Conservation (phyloP, 2,797 vertebrate genomes). For the Botia kubotai region DNA sequence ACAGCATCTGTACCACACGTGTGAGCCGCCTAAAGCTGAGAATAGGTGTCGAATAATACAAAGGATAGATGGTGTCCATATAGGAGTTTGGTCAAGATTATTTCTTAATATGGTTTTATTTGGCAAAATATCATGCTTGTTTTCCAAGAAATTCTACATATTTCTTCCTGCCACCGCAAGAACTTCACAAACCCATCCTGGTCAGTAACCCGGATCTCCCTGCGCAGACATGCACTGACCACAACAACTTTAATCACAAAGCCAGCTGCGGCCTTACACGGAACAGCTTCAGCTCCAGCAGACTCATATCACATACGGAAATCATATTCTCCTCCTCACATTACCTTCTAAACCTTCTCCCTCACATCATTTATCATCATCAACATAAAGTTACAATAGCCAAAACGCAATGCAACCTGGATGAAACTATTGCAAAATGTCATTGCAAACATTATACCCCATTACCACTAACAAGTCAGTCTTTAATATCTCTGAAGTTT, state of each 20-base stretch:
- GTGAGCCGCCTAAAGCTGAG: not conserved
- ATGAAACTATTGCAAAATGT: conserved; percentile 16
- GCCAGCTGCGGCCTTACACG: conserved; percentile 46
- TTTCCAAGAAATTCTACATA: conserved; percentile 15
- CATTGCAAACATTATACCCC: conserved; percentile 31
- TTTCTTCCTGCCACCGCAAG: conserved; percentile 11
- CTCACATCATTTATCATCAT: conserved; percentile 51
- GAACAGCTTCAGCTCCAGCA: conserved; percentile 10
- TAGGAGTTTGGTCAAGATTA: not conserved
- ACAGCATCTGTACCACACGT: not conserved
- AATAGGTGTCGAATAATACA: not conserved
- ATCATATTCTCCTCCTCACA: conserved; percentile 36
- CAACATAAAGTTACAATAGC: conserved; percentile 14
- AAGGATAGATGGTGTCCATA: not conserved
- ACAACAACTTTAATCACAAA: conserved; percentile 57
- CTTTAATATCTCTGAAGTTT: not conserved
- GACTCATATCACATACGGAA: conserved; percentile 46
- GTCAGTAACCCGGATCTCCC: conserved; percentile 49
- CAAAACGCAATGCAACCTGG: conserved; percentile 31
- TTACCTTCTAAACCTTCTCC: conserved; percentile 34
- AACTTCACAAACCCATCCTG: conserved; percentile 32
- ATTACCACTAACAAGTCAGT: not conserved
- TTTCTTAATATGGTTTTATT: conserved; percentile 12
- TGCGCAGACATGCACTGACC: conserved; percentile 46
- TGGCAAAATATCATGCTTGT: conserved; percentile 7